Evolutionary conservation across 2,797 vertebrate genomes (phyloP).

Genomic region (Malurus leucopterus): DNA sequence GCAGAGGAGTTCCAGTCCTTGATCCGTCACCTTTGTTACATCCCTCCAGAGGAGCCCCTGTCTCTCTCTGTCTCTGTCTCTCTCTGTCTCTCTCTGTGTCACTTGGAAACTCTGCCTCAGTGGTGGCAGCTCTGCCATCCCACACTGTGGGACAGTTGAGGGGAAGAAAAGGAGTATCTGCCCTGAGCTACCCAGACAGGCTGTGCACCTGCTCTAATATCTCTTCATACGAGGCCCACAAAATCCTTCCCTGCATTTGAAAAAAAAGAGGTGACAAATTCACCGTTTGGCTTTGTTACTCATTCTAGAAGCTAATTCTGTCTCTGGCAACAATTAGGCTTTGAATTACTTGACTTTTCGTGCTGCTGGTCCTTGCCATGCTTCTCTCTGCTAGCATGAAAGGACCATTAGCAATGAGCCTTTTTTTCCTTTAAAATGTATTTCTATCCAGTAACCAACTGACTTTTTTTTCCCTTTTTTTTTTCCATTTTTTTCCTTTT

Average conservation of each 20-base stretch:
- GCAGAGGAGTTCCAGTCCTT: neutral
- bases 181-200: neutral
- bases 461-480: neutral
- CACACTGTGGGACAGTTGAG: rapidly evolving
- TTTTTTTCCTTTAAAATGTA: neutral
- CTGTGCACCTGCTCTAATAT: neutral
- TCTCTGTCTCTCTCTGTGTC: rapidly evolving
- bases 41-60: neutral
- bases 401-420: neutral
- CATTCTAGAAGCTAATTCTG: neutral
- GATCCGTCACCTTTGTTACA: rapidly evolving
- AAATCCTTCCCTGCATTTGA: neutral
- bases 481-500: neutral
- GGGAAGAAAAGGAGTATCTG: neutral
- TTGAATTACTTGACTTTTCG: neutral
- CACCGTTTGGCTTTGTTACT: neutral
- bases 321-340: neutral
- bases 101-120: rapidly evolving
- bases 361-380: rapidly evolving
- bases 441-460: neutral
- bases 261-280: neutral
- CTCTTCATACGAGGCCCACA: neutral
- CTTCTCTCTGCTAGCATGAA: neutral
- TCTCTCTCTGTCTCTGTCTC: rapidly evolving
- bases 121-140: neutral